These are phyloP conservation scores for Anthonomus grandis DNA, from an alignment of 1,140 invertebrate genomes.

Conservation along the genomic window DNA sequence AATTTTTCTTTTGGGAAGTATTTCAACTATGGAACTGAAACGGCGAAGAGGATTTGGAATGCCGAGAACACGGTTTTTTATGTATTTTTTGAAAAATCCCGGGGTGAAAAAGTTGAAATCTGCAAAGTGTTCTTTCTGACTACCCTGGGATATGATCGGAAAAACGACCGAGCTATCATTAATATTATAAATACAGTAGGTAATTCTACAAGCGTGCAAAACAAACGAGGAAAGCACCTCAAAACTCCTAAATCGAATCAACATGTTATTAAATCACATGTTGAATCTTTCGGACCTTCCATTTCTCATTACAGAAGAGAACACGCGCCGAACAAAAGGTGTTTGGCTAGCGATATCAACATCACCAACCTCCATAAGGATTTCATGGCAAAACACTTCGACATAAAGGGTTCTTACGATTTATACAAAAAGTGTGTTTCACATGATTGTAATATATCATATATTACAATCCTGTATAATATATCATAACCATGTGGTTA, in stretches of 20 bases:
- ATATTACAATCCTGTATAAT: too few relatives aligned
- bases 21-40: too few relatives aligned
- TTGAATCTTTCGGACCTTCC: slow-evolving; percentile 12
- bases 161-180: slow-evolving; percentile 13
- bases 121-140: too few relatives aligned
- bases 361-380: slow-evolving; percentile 14
- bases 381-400: slow-evolving; percentile 17
- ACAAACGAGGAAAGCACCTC: slow-evolving; percentile 16
- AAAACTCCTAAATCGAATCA: slow-evolving; percentile 21
- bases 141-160: slow-evolving; percentile 16
- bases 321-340: slow-evolving; percentile 18
- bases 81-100: too few relatives aligned
- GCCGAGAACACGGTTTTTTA: slow-evolving; percentile 12
- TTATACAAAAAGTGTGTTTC: slow-evolving; percentile 23
- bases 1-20: too few relatives aligned
- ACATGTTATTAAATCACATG: slow-evolving; percentile 11
- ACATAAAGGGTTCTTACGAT: slow-evolving; percentile 20
- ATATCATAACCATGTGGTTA: too few relatives aligned
- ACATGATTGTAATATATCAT: too few relatives aligned
- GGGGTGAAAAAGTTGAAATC: too few relatives aligned
- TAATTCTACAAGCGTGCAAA: slow-evolving; percentile 3
- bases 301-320: slow-evolving; percentile 24
- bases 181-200: too few relatives aligned
- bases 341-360: slow-evolving; percentile 20
- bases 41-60: too few relatives aligned